A percentile compares a stretch with the other conserved stretches of the same genome.
Conservation (phyloP, 2,888 invertebrate species). For the Apamea sordens region DNA sequence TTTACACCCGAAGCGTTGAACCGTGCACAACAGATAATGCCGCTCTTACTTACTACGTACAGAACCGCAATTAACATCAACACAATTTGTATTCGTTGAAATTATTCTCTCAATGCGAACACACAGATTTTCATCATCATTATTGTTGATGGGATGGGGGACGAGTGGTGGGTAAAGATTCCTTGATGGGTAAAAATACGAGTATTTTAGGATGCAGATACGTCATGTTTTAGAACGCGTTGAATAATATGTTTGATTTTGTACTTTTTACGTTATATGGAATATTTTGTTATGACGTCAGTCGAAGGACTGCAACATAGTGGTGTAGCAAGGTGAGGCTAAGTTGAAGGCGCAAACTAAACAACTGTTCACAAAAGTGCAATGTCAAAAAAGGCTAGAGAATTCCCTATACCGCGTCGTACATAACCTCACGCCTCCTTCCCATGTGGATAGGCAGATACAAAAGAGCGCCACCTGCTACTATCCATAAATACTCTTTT, state of each 20-base stretch:
- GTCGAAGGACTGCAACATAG: not conserved
- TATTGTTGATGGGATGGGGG: constrained; percentile 51
- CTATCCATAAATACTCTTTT: no score
- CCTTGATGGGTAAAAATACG: constrained; percentile 4
- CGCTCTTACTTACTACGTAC: constrained; percentile 51
- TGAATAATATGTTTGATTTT: constrained; percentile 7
- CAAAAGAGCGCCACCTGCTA: no score
- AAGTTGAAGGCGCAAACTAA: not conserved
- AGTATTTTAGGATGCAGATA: not conserved
- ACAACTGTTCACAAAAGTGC: not conserved
- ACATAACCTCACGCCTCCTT: no score
- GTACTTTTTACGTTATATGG: not conserved
- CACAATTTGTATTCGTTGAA: constrained; percentile 59
- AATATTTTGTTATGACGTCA: not conserved
- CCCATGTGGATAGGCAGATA: no score
- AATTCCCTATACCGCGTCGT: no score
- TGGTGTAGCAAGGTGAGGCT: not conserved
- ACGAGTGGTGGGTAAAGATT: not conserved
- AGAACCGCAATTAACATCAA: constrained; percentile 61
- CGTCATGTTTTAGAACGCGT: not conserved
- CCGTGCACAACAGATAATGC: constrained; percentile 65
- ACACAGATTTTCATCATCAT: constrained; percentile 65
- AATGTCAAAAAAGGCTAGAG: no score
- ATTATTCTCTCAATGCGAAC: constrained; percentile 54
- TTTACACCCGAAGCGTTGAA: constrained; percentile 62